phyloP scores from a whole-genome alignment of 2,113 vertebrate genomes.

The Capreolus pygargus region DNA sequence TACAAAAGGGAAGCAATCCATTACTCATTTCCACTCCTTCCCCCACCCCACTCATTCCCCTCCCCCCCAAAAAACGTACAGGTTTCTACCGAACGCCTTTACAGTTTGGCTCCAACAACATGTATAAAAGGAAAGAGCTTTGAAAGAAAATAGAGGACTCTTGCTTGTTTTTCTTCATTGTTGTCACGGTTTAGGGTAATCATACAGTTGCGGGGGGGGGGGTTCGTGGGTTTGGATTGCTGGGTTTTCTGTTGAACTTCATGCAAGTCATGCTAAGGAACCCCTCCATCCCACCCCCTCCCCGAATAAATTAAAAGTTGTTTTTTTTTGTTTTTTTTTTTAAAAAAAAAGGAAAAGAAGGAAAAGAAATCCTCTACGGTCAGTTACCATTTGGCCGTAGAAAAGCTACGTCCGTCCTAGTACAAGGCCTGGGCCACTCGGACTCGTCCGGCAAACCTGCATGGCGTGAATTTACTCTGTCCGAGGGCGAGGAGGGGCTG shows the following conservation, averaged over 20 bases:
- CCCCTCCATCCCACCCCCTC: constrained; percentile 50
- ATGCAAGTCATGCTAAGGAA: constrained; percentile 95
- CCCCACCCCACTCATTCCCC: neutral
- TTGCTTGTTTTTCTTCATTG: constrained; percentile 69
- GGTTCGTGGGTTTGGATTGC: constrained; percentile 70
- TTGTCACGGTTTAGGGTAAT: constrained; percentile 74
- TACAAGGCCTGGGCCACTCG: constrained; percentile 82
- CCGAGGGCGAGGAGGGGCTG: constrained; percentile 86
- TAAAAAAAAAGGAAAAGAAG: constrained; percentile 75
- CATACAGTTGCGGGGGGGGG: constrained; percentile 86
- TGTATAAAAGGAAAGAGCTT: constrained; percentile 92
- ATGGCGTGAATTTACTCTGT: constrained; percentile 86
- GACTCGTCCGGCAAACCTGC: constrained; percentile 86
- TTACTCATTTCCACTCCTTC: neutral
- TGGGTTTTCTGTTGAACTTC: constrained; percentile 85
- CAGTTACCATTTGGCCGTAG: constrained; percentile 88
- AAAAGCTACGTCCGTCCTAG: constrained; percentile 86
- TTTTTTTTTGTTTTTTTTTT: neutral
- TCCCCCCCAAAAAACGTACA: constrained; percentile 75
- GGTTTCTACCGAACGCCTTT: constrained; percentile 77
- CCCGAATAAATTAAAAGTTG: constrained; percentile 84
- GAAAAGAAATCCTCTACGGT: constrained; percentile 85
- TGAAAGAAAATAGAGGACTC: constrained; percentile 88
- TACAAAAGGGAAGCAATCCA: constrained; percentile 83
- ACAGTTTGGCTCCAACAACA: constrained; percentile 90